Evolutionary conservation across 2,797 vertebrate genomes (phyloP).

Genomic region (Enteromius fasciolatus): DNA sequence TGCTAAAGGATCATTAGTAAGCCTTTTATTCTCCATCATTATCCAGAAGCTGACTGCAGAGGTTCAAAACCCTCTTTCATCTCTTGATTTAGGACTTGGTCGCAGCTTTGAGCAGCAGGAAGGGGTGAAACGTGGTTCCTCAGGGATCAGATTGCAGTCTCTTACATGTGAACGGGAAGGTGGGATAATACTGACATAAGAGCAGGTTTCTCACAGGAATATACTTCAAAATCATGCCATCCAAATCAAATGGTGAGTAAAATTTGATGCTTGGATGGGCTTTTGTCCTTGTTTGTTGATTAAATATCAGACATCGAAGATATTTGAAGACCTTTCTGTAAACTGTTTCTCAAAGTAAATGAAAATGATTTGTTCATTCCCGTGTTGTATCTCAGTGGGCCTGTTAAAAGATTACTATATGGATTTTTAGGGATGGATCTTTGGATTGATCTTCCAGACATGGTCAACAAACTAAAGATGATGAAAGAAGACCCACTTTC

Average conservation of each 20-base stretch:
- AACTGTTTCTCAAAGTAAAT: not conserved
- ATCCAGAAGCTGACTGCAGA: slow-evolving; percentile 27
- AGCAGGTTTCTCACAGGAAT: slow-evolving; percentile 20
- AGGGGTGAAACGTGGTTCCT: slow-evolving; percentile 27
- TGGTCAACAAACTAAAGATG: slow-evolving; percentile 27
- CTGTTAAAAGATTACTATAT: slow-evolving; percentile 22
- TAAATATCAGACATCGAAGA: not conserved
- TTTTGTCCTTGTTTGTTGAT: slow-evolving; percentile 20
- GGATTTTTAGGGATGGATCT: slow-evolving; percentile 4
- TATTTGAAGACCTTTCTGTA: not conserved
- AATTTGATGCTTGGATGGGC: not conserved
- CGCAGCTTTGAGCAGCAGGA: slow-evolving; percentile 42
- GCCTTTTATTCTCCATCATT: slow-evolving; percentile 34
- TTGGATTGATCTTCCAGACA: slow-evolving; percentile 18
- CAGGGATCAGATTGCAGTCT: slow-evolving; percentile 41
- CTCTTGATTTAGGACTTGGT: slow-evolving; percentile 41
- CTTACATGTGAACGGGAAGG: slow-evolving; percentile 5
- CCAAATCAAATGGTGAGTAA: not conserved
- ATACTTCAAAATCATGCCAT: slow-evolving; percentile 8
- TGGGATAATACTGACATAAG: not conserved
- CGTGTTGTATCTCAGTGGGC: not conserved
- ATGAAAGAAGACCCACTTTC: slow-evolving; percentile 44
- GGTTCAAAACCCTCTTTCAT: slow-evolving; percentile 42
- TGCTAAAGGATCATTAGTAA: slow-evolving; percentile 33
- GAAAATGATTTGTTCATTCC: not conserved